Evolutionary conservation across 30 jellyfish, hydroid and myxozoan species (phyloP).

Genomic region (Chrysaora quinquecirrha): DNA sequence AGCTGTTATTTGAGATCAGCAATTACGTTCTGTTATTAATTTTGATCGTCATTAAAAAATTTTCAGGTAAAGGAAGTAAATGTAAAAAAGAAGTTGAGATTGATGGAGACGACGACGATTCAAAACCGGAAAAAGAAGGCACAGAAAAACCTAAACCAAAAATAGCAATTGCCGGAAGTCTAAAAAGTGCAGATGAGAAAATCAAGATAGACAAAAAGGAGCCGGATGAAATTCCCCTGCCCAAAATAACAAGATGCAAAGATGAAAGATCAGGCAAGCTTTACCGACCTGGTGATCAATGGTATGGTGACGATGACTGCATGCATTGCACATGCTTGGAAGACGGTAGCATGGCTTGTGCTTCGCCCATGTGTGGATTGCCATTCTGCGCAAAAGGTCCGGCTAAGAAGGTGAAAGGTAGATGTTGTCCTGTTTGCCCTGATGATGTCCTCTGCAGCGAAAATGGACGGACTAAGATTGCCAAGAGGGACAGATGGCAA

Average conservation of each 20-base stretch:
- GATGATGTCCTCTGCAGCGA: slow-evolving; percentile 50
- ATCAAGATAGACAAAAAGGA: not conserved
- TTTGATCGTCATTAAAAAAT: too few relatives aligned
- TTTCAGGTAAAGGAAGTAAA: too few relatives aligned
- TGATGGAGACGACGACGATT: too few relatives aligned
- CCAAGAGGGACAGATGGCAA: slow-evolving; percentile 74
- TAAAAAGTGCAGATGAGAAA: not conserved
- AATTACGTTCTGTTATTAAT: too few relatives aligned
- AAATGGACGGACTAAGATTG: slow-evolving; percentile 37
- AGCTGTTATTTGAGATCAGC: too few relatives aligned
- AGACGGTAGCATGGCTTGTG: slow-evolving; percentile 66
- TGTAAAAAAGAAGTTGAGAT: too few relatives aligned
- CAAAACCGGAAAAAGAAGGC: too few relatives aligned
- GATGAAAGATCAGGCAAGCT: slow-evolving; percentile 23
- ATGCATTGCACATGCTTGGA: slow-evolving; percentile 66
- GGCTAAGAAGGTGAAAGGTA: slow-evolving; percentile 63
- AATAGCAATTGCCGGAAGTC: not conserved
- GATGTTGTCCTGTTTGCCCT: slow-evolving; percentile 90
- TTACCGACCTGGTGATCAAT: slow-evolving; percentile 57
- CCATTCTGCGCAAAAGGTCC: slow-evolving; percentile 79
- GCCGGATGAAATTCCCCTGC: not conserved
- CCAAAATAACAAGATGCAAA: slow-evolving; percentile 11
- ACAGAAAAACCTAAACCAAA: not conserved
- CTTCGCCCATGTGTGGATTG: slow-evolving; percentile 83
- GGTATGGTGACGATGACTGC: slow-evolving; percentile 85